phyloP scores from a whole-genome alignment of 2,113 vertebrate genomes.

The Sminthopsis crassicaudata region DNA sequence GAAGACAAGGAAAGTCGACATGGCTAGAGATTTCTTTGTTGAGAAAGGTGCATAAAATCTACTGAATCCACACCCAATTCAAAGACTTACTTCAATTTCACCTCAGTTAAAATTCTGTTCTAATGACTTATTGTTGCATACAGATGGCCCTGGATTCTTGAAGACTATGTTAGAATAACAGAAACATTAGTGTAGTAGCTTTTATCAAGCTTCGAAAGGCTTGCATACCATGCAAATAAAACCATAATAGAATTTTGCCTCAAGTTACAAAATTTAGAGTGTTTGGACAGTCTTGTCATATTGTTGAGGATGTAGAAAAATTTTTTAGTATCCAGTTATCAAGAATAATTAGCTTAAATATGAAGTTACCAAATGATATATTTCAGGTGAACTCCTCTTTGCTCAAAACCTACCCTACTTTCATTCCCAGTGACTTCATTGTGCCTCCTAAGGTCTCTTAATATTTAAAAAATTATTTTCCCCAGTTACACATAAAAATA shows the following conservation, averaged over 20 bases:
- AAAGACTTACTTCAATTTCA: neutral
- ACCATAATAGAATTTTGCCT: neutral
- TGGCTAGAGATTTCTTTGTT: neutral
- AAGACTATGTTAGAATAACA: neutral
- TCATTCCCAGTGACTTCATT: neutral
- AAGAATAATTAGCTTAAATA: neutral
- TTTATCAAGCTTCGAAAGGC: neutral
- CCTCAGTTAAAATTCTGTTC: neutral
- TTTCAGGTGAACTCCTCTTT: neutral
- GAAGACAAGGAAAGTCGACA: neutral
- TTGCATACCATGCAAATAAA: neutral
- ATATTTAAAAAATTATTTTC: no score
- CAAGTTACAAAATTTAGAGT: neutral
- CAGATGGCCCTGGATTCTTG: neutral
- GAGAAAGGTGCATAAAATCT: neutral
- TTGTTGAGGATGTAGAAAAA: neutral
- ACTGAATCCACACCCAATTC: neutral
- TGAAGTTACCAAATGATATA: neutral
- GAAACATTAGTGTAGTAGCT: neutral
- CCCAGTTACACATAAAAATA: no score
- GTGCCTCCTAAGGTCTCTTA: neutral
- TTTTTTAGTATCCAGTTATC: neutral
- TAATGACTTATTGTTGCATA: neutral
- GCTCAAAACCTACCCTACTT: neutral
- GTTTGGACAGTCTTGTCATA: neutral